Evolutionary conservation across 1,140 invertebrate species (phyloP), one percentile per base, ranked within the genome.

Genomic region (Bradysia coprophila): DNA sequence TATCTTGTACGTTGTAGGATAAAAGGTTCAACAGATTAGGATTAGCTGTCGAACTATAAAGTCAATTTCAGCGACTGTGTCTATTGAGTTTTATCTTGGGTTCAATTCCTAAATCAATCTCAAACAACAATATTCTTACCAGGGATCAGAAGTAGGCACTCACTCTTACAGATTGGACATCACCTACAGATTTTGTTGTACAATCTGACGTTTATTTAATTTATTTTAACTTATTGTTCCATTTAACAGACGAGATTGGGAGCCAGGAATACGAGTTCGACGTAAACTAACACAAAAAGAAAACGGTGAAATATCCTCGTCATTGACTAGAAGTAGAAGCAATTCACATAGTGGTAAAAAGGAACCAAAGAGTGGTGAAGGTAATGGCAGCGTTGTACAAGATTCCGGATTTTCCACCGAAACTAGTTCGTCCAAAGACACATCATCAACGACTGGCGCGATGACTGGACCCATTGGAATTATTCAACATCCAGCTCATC

Each of bases 381-480:
- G 57, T 45, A 70, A 68, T 49, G 75, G 75, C 41, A 76, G 60
- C 44, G 73, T 78, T 37, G 77, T 87, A 9, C 82, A 85, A 56
- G 83, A 86, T 57, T 84, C 80, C 11, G 83, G 82, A 22, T 86
- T 87, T 62, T 85, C 81, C 57, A 84, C 81, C 36, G 81, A 84
- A 56, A 82, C 79, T 10, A 77, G 73, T 15, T 81, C 77, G 46
- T 73, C 72, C 44, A 82, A 82, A 55, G 79, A 84, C 52, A 74
- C 73, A 28, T 56, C 56, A 45, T 58, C 57, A 43, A 58, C 59
- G 45, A 59, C 57, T 36, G 56, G 59, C 55, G 56, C 55, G 51
- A 51, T 61, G 46, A 51, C 55, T 43, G 58, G 56, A 32, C 47
- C 45, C 47, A 41, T 21, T 40, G 13, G 9, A 34, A 38, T 18